Base-by-base conservation (phyloP, 2,888 invertebrate species). In the Mesodorylaimus sp. region DNA sequence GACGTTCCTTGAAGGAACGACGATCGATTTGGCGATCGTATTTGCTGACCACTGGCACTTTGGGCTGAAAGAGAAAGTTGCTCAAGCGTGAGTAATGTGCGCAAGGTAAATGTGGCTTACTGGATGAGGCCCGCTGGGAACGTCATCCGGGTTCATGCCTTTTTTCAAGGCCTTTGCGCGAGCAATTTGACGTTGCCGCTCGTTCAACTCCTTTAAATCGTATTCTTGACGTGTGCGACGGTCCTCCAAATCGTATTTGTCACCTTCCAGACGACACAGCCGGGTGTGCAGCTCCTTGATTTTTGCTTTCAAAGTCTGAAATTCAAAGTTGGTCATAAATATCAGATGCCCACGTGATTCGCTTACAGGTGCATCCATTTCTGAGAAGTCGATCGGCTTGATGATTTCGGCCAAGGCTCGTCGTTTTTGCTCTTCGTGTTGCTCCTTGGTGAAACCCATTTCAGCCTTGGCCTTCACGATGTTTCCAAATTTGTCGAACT, bases 361-460 rank as follows among this genome's bases (percentile, higher is more conserved):
- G 5, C 10, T 47, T 47, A 47, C 48, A 7, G 80, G 80, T 50
- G 79, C 77, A 49, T 67, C 65, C 58, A 88, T 74, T 60, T 78
- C 78, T 59, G 86, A 85, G 66, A 91, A 79, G 68, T 75, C 76
- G 67, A 89, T 74, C 56, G 87, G 82, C 74, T 88, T 87, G 73
- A 32, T 21, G n/a, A 50, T 27, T 19, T 19, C 38, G 68, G 85
- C 82, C 63, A 95, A 76, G 59, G 89, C 88, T 72, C 91, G 89
- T 71, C 83, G 85, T 79, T 97, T 99, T 73, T 95, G 93, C 70
- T 93, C 93, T 68, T 93, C 95, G 67, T 95, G 75, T 74, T 97
- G 95, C 72, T 97, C 97, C 77, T 89, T 95, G 74, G 93, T 93
- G 79, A 97, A 95, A 77, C 84, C 86, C 73, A 91, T 83, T 74